These are phyloP conservation scores for Rosalia funebris DNA, from an alignment of 2,888 invertebrate genomes.

Conservation along the genomic window DNA sequence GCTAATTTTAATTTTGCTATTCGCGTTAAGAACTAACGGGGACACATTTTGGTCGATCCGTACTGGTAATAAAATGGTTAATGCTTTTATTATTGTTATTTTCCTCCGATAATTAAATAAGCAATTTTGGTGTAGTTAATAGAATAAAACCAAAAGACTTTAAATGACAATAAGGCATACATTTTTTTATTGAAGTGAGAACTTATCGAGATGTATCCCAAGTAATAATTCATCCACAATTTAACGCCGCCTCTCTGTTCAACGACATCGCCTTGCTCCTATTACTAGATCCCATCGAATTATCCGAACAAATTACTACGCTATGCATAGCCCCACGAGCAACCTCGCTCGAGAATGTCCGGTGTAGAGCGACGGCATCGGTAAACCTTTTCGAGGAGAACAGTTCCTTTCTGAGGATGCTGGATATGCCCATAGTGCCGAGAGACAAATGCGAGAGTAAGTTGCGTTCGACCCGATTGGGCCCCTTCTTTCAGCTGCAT, in stretches of 20 bases:
- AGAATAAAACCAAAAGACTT: background rate
- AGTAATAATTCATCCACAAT: slow-evolving; percentile 8
- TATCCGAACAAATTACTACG: slow-evolving; percentile 12
- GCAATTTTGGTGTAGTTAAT: no score
- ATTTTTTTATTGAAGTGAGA: background rate
- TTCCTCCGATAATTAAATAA: no score
- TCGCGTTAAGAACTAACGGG: no score
- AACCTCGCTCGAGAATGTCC: background rate
- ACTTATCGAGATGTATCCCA: background rate
- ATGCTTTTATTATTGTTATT: no score
- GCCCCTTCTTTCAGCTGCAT: slow-evolving; percentile 12
- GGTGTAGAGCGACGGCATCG: slow-evolving; percentile 6
- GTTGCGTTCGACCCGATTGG: slow-evolving; percentile 10
- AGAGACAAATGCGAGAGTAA: background rate
- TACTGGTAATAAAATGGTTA: no score
- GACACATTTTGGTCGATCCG: no score
- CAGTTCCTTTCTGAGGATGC: slow-evolving; percentile 4
- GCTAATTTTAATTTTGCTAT: background rate
- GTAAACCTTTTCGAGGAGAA: background rate
- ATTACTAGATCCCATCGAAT: slow-evolving; percentile 1
- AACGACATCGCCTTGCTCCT: slow-evolving; percentile 15
- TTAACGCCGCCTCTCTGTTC: background rate
- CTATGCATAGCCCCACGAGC: slow-evolving; percentile 14
- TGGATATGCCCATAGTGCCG: slow-evolving; percentile 5
- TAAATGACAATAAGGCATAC: background rate